Conservation (phyloP, 1,140 invertebrate species). For the Aplysia californica region DNA sequence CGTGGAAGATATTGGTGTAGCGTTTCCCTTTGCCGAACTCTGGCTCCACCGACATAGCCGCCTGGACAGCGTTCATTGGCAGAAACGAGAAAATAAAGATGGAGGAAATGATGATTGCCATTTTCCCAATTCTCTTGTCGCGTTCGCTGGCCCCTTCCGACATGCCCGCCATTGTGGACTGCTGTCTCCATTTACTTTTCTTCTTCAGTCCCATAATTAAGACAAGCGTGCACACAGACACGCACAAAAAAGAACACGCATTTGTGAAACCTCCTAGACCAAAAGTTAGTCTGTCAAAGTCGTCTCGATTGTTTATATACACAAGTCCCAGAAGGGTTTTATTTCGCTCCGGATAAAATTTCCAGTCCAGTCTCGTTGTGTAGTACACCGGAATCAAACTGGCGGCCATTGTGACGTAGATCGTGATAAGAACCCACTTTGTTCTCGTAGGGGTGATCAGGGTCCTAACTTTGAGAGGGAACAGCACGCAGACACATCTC, state of each 20-base stretch:
- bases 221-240: not conserved
- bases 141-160: not conserved
- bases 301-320: not conserved
- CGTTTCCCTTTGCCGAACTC: conserved; percentile 1
- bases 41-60: not conserved
- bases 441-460: conserved; percentile 7
- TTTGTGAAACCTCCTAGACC: not conserved
- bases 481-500: not conserved
- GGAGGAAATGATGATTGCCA: conserved; percentile 9
- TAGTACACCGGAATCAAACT: conserved; percentile 3
- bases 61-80: not conserved
- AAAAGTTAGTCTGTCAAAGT: conserved; percentile 3
- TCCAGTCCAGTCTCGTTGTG: not conserved
- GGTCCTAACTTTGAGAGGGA: not conserved
- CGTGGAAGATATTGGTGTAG: conserved; percentile 1
- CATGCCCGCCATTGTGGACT: not conserved
- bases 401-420: conserved; percentile 4
- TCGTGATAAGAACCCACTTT: not conserved
- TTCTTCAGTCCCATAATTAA: not conserved
- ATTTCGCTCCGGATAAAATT: conserved; percentile 8
- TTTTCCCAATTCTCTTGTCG: conserved; percentile 8
- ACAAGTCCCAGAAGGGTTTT: conserved; percentile 6
- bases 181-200: conserved; percentile 7
- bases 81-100: conserved; percentile 9
- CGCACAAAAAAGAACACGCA: not conserved